Evolutionary conservation across 2,888 invertebrate genomes (phyloP).

Genomic region (Polia nebulosa): DNA sequence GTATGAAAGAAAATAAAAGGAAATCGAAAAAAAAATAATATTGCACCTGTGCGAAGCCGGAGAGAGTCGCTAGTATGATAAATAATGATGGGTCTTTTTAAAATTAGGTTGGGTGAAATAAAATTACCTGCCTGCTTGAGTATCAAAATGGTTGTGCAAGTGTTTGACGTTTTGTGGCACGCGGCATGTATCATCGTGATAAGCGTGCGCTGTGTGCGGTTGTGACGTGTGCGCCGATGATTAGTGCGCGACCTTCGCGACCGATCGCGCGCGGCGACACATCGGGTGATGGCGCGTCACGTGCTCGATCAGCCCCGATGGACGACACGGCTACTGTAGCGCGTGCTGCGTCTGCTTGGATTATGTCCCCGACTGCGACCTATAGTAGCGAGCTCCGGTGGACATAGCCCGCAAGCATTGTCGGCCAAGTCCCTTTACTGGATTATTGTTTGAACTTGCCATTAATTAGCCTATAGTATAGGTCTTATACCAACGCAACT

Average conservation of each 20-base stretch:
- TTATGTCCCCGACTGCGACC: too few relatives aligned
- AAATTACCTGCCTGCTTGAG: neutral
- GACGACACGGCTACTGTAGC: too few relatives aligned
- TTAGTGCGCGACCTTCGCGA: conserved; percentile 56
- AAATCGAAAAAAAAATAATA: too few relatives aligned
- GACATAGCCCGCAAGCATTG: too few relatives aligned
- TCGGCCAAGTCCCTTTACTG: too few relatives aligned
- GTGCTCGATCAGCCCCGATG: neutral
- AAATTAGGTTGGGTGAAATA: neutral
- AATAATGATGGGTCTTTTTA: neutral
- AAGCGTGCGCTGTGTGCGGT: conserved; percentile 7
- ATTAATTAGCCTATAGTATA: neutral
- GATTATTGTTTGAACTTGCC: neutral
- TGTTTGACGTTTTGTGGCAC: neutral
- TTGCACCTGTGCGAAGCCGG: too few relatives aligned
- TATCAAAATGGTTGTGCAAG: conserved; percentile 1
- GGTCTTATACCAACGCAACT: too few relatives aligned
- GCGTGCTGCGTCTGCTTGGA: too few relatives aligned
- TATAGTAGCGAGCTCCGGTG: too few relatives aligned
- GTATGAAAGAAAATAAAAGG: too few relatives aligned
- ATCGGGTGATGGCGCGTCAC: conserved; percentile 45
- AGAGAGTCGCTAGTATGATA: too few relatives aligned
- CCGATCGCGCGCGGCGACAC: conserved; percentile 52
- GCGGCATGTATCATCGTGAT: neutral
- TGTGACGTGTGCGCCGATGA: conserved; percentile 32